These are phyloP conservation scores for Salvator merianae DNA, from an alignment of 2,113 vertebrate species.

Conservation along the genomic window DNA sequence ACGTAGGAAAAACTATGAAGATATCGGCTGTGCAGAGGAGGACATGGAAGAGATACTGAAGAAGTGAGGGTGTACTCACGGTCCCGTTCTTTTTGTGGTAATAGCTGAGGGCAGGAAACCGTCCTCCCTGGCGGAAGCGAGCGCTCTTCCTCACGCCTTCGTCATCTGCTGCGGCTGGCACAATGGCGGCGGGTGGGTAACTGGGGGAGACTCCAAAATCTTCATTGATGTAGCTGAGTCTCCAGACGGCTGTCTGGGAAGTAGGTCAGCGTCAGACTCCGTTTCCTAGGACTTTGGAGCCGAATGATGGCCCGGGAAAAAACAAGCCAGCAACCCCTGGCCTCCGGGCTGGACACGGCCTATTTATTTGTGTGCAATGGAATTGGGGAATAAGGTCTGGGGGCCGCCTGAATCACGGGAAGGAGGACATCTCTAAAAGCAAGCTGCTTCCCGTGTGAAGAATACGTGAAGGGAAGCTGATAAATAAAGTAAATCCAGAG, in stretches of 20 bases:
- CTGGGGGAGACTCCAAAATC: conserved; percentile 79
- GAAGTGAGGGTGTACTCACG: conserved; percentile 61
- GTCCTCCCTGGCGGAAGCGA: conserved; percentile 82
- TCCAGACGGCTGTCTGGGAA: conserved; percentile 77
- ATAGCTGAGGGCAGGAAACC: conserved; percentile 84
- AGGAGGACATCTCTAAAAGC: no score
- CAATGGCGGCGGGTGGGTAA: conserved; percentile 75
- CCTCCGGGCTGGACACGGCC: not conserved
- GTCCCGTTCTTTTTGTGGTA: conserved; percentile 77
- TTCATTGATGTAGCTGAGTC: conserved; percentile 78
- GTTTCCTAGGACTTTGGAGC: not conserved
- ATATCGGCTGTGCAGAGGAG: not conserved
- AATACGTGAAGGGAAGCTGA: no score
- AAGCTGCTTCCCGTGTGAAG: no score
- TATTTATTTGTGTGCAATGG: not conserved
- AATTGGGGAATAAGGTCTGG: no score
- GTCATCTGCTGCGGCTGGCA: conserved; percentile 72
- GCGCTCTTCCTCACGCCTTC: conserved; percentile 69
- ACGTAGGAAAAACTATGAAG: not conserved
- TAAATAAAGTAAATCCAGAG: no score
- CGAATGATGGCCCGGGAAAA: not conserved
- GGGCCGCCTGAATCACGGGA: no score
- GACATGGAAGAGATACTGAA: fast-evolving
- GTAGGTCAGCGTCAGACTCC: fast-evolving
- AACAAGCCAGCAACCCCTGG: not conserved